phyloP scores from a whole-genome alignment of 2,888 invertebrate species.

The Erebia epiphron region DNA sequence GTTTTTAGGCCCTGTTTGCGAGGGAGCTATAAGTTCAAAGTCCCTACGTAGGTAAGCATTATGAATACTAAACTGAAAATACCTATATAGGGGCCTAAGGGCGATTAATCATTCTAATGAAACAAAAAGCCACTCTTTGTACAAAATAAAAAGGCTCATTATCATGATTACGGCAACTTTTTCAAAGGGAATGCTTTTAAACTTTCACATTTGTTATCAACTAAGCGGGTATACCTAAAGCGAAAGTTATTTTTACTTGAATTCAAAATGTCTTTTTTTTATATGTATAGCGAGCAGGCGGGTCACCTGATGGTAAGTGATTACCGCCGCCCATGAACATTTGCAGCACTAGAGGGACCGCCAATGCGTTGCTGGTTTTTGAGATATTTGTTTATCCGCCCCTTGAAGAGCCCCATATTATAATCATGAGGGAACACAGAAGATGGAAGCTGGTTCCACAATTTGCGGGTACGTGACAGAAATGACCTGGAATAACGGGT shows the following conservation, averaged over 20 bases:
- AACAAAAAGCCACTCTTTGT: slow-evolving; percentile 16
- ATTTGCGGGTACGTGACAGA: no score
- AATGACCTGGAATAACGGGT: no score
- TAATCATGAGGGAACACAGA: no score
- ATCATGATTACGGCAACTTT: slow-evolving; percentile 19
- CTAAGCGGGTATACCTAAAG: background rate
- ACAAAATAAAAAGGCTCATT: slow-evolving; percentile 21
- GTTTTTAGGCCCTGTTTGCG: no score
- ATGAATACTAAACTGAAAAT: background rate
- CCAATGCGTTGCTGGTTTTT: no score
- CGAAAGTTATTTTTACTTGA: background rate
- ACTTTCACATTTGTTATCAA: slow-evolving; percentile 15
- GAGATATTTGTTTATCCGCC: no score
- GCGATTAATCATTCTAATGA: slow-evolving; percentile 18
- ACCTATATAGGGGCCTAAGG: background rate
- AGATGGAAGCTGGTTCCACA: no score
- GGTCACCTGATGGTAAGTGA: no score
- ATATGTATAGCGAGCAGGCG: no score
- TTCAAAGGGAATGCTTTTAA: slow-evolving; percentile 10
- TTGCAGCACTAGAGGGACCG: no score
- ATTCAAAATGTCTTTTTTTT: background rate
- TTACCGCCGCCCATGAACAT: no score
- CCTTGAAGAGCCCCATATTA: no score
- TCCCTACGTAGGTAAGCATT: background rate
- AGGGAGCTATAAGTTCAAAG: background rate